Evolutionary conservation across 1,140 invertebrate species (phyloP), one percentile per base, ranked within the genome.

Genomic region (Onthophagus taurus): DNA sequence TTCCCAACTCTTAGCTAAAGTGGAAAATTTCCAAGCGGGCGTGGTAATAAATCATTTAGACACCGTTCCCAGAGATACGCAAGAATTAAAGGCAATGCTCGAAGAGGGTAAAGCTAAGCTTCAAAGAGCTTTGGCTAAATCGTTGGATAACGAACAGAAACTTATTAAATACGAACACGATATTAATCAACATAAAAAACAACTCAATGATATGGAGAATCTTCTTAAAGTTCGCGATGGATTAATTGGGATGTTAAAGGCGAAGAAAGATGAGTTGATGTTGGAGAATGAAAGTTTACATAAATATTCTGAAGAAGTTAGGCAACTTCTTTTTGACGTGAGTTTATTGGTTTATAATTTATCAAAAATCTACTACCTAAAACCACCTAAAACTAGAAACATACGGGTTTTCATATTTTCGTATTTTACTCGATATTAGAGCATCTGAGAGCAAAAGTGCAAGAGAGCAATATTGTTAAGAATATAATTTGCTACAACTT

Each of bases 121-220:
- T 29, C 50, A 52, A 24, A 31, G 39, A n/a, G 43, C 46, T 5
- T 24, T 53, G 7, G 26, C 17, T 2, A 49, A 52, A 39, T 57
- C 51, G 4, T 34, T 54, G 9, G 53, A 60, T 17, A 55, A 54
- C 34, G 59, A 61, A 42, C 51, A 53, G 24, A 59, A 59, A 24
- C 13, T 60, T 6, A 47, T 51, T 16, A 38, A 52, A 12, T 60
- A 54, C 31, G 53, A 54, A 29, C 49, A 45, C 24, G 49, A 55
- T 4, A 46, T 61, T 11, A 48, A 54, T 8, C 52, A 52, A 17
- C 55, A 59, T 37, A 53, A 36, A 11, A 49, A 51, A 19, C 51
- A 54, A 33, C 51, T 60, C 23, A 48, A 48, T 9, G 53, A 58
- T 37, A 55, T 62, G 50, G 57, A 60, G 16, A 58, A 58, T 31